Base-by-base conservation (phyloP, 2,888 invertebrate genomes). In the Polietes domitor region DNA sequence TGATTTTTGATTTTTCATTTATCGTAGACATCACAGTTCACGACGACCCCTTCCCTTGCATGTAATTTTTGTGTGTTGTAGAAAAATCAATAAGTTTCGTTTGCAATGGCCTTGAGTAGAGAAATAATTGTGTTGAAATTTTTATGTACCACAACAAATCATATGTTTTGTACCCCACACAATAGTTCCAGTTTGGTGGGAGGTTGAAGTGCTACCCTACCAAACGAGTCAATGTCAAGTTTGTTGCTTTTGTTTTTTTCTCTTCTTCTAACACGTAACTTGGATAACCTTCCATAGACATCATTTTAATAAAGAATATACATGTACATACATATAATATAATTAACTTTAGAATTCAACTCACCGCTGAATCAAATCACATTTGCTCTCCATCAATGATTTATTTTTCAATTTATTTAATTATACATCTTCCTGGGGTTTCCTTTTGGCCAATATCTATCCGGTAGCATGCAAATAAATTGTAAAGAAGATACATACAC, bases 61-160 rank as follows among this genome's bases (percentile, higher is more conserved):
- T 68, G 47, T 68, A 17, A 2, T 68, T 47, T 68, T 37, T 65
- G 9, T 26, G 50, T 75, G 24, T 21, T 19, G 15, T 41, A 63
- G 47, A 72, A 72, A 84, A 84, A 84, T 84, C 84, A 73, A 84
- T 84, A 68, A 32, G 32, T 73, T 61, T 37, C 32, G 26, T 63
- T 53, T 28, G 15, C 55, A 53, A 19, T 47, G 82, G 58, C 80
- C 83, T 80, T 80, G 78, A 76, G 37, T n/a, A 21, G 74, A 73
- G 75, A 82, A 72, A 77, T 81, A 71, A 73, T 71, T 81, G 43
- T 80, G 71, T 50, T 61, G 43, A 53, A 32, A 68, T 79, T 74
- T 65, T 26, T 81, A 21, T 77, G 77, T 81, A 81, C 71, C 76
- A 21, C 2, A 41, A 37, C 65, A 75, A 71, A 50, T 76, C 43